Base-by-base conservation (phyloP, 2,888 invertebrate species). In the Erebia aethiops region DNA sequence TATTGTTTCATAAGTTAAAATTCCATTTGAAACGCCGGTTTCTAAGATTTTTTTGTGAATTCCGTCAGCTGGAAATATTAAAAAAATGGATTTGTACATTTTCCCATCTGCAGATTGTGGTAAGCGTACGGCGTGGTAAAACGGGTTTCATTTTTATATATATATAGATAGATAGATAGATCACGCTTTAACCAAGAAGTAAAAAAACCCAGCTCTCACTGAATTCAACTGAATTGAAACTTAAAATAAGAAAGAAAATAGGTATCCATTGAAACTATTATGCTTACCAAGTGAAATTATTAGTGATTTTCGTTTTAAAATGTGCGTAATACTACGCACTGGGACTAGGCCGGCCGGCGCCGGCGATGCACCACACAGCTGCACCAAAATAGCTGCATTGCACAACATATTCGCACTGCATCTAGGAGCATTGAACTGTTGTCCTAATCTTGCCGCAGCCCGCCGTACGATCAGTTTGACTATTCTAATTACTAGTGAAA, bases 371-470 rank as follows among this genome's bases (percentile, higher is more conserved):
- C 84, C 82, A 85, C 84, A 82, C 82, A 83, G 83, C 75, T 84
- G 86, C 86, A 86, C 88, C 82, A 73, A 92, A 93, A 93, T 93
- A 93, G 89, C 84, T 77, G 76, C 85, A 80, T 92, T 92, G 90
- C 93, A 89, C 92, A 92, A 92, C 88, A 84, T 81, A 92, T 92
- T 92, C 82, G 92, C 90, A 89, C 85, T 87, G 84, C 88, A 91
- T 85, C 86, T 86, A 85, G 77, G 93, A 87, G 89, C 92, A 90
- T 88, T 93, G 93, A 93, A 92, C 93, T 88, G 79, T 79, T 82
- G 84, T 86, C 89, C 90, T 89, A 89, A 90, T 89, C 86, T 82
- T 82, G 85, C 80, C 82, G 83, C 83, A 84, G 83, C 86, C 82
- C 86, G 84, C 73, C 75, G 73, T 75, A 75, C 79, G 81, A 77